A percentile compares a stretch with the other conserved stretches of the same genome.
Evolutionary conservation across 2,113 vertebrate genomes (phyloP).

Genomic region (Merops nubicus): DNA sequence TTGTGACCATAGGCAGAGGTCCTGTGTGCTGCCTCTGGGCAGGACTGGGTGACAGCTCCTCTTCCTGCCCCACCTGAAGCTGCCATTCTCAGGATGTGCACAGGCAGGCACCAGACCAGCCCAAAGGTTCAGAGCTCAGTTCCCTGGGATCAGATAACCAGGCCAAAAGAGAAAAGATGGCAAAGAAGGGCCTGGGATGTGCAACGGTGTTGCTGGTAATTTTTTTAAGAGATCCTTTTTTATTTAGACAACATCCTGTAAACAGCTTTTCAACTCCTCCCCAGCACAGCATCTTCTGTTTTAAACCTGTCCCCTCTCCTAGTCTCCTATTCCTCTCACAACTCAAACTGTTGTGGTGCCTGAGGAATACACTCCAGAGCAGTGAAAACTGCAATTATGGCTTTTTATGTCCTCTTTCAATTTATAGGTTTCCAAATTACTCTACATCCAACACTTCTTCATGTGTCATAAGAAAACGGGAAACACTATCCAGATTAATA

Average conservation of each 20-base stretch:
- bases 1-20: not conserved
- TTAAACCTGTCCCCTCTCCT: not conserved
- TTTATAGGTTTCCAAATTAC: not conserved
- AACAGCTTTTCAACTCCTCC: not conserved
- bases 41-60: not conserved
- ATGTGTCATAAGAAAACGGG: not conserved
- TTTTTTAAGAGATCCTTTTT: not conserved
- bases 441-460: not conserved
- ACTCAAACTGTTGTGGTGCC: not conserved
- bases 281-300: not conserved
- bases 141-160: not conserved
- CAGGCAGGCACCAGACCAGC: not conserved
- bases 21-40: not conserved
- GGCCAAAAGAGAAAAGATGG: not conserved
- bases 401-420: not conserved
- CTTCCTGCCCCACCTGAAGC: not conserved
- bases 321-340: too few species aligned
- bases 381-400: not conserved
- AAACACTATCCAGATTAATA: not conserved
- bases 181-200: not conserved
- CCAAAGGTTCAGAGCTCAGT: not conserved
- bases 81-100: not conserved
- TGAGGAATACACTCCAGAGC: not conserved
- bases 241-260: not conserved
- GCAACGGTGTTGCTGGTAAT: not conserved